These are phyloP conservation scores for Cavia porcellus DNA, from an alignment of 2,113 vertebrate genomes.

Conservation along the genomic window DNA sequence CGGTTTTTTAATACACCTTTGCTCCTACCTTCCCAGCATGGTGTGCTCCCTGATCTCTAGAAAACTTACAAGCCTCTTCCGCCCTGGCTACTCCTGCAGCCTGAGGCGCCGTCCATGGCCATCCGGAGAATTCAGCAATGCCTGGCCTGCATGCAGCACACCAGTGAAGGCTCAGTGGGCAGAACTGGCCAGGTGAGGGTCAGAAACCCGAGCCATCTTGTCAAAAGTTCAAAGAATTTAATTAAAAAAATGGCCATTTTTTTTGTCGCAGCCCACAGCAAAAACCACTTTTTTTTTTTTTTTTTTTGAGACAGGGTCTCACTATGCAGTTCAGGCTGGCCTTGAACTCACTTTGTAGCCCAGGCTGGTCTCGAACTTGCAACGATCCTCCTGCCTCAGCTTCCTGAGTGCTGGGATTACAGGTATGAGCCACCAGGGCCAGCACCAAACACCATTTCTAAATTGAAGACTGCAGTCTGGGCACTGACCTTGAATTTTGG, in stretches of 20 bases:
- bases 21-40: background rate
- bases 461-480: conserved; percentile 6
- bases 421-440: too few relatives aligned
- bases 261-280: background rate
- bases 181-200: background rate
- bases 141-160: background rate
- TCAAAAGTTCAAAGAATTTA: conserved; percentile 46
- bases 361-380: too few relatives aligned
- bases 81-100: background rate
- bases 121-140: background rate
- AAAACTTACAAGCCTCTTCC: background rate
- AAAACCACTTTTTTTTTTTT: background rate
- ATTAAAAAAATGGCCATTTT: background rate
- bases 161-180: background rate
- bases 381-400: too few relatives aligned
- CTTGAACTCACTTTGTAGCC: too few relatives aligned
- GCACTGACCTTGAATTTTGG: background rate
- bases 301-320: too few relatives aligned
- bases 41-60: background rate
- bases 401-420: too few relatives aligned
- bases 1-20: conserved; percentile 6
- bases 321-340: too few relatives aligned
- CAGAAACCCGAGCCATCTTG: conserved; percentile 15
- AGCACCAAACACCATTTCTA: background rate
- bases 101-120: background rate